Percentiles rank a stretch among this genome's conserved stretches.
phyloP scores from a whole-genome alignment of 2,888 invertebrate species.

The Helicoverpa assulta region DNA sequence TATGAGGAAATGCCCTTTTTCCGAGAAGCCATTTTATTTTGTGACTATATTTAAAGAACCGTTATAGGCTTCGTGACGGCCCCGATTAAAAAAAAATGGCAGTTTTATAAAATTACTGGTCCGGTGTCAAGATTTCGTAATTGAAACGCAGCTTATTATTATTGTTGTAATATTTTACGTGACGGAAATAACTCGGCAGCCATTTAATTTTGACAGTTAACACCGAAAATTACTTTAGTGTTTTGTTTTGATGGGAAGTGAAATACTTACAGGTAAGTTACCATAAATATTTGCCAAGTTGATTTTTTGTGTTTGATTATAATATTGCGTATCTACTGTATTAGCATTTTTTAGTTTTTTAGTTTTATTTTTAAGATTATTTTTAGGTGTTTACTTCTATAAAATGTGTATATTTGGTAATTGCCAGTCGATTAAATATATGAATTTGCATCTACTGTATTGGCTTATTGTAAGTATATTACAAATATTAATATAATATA shows the following conservation, averaged over 20 bases:
- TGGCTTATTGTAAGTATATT: no score
- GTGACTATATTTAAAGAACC: slow-evolving; percentile 22
- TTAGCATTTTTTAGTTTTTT: no score
- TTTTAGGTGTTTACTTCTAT: no score
- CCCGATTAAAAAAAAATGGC: slow-evolving; percentile 39
- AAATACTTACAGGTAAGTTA: not conserved
- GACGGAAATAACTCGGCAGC: slow-evolving; percentile 45
- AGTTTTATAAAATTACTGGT: slow-evolving; percentile 56
- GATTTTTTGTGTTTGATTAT: no score
- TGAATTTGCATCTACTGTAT: no score
- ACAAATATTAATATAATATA: no score
- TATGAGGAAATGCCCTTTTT: not conserved
- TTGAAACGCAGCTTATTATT: slow-evolving; percentile 61
- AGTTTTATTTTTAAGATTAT: no score
- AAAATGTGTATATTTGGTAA: no score
- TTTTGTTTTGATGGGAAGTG: slow-evolving; percentile 15
- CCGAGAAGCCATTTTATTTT: slow-evolving; percentile 21
- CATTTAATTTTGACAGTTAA: slow-evolving; percentile 46
- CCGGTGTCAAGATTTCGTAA: slow-evolving; percentile 55
- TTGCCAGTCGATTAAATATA: no score
- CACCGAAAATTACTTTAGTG: slow-evolving; percentile 27
- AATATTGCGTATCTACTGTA: no score
- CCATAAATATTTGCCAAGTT: no score
- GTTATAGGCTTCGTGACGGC: slow-evolving; percentile 49
- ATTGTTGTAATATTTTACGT: slow-evolving; percentile 54